phyloP scores from a whole-genome alignment of 1,140 invertebrate genomes.

The Eriosoma lanigerum region DNA sequence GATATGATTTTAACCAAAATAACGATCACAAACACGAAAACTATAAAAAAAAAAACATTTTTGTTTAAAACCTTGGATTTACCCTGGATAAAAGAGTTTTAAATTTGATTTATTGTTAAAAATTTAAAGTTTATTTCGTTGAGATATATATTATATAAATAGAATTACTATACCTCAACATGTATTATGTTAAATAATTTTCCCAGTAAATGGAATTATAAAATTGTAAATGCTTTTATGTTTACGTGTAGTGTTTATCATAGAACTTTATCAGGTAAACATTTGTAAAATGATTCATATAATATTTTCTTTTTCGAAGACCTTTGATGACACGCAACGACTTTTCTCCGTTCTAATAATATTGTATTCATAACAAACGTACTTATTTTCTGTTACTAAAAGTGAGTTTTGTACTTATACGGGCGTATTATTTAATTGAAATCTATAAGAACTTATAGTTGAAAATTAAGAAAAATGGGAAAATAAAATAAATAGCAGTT shows the following conservation, averaged over 20 bases:
- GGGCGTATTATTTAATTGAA: not conserved
- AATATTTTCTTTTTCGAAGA: not conserved
- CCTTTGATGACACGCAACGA: not conserved
- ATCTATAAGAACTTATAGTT: not conserved
- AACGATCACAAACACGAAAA: no score
- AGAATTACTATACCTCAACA: no score
- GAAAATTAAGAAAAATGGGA: not conserved
- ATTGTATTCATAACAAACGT: no score
- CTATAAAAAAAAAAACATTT: no score
- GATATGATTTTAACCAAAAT: no score
- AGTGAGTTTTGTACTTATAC: no score
- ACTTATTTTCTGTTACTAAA: no score
- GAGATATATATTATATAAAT: no score
- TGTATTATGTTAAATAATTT: slow-evolving; percentile 1
- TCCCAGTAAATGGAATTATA: slow-evolving; percentile 10
- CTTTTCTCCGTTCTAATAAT: not conserved
- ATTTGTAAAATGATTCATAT: slow-evolving; percentile 18
- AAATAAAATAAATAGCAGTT: slow-evolving; percentile 10
- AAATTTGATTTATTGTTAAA: no score
- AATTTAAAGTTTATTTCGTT: slow-evolving; percentile 10
- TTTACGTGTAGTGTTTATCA: not conserved
- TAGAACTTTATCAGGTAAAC: slow-evolving; percentile 21
- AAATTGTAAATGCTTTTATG: slow-evolving; percentile 1
- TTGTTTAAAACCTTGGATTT: no score
- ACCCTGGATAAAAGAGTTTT: no score